phyloP scores from a whole-genome alignment of 2,888 invertebrate species.

The Drosophila rellima region DNA sequence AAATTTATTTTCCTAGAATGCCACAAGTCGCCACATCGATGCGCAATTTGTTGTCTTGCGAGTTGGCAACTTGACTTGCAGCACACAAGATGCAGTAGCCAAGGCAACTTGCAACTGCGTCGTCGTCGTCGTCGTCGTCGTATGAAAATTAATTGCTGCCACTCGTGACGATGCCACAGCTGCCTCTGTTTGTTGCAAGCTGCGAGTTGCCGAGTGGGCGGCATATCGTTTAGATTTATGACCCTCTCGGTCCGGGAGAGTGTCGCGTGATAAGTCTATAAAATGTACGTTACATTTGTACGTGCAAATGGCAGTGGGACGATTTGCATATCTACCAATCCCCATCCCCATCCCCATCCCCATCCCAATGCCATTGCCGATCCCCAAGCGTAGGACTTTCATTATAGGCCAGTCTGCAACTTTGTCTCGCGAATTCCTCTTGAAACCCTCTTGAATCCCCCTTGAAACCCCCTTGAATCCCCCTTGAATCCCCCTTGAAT shows the following conservation, averaged over 20 bases:
- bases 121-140: conserved; percentile 55
- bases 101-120: conserved; percentile 49
- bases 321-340: conserved; percentile 69
- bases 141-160: conserved; percentile 82
- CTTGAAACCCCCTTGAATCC: no score
- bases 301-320: conserved; percentile 77
- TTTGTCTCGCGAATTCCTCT: background rate
- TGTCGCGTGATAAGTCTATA: conserved; percentile 80
- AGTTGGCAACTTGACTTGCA: conserved; percentile 39
- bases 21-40: conserved; percentile 79
- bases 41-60: conserved; percentile 77
- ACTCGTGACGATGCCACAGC: conserved; percentile 70
- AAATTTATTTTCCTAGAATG: conserved; percentile 81
- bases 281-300: conserved; percentile 75
- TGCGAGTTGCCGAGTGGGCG: conserved; percentile 65
- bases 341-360: background rate
- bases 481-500: no score
- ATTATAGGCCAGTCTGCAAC: conserved; percentile 34
- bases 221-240: conserved; percentile 79
- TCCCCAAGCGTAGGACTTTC: conserved; percentile 63
- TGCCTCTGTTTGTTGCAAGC: conserved; percentile 19
- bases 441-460: no score
- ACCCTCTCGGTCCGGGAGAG: conserved; percentile 28
- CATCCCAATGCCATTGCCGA: background rate
- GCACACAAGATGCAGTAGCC: conserved; percentile 32